These are phyloP conservation scores for Acanthurus lineatus DNA, from an alignment of 2,797 vertebrate genomes.

Conservation along the genomic window DNA sequence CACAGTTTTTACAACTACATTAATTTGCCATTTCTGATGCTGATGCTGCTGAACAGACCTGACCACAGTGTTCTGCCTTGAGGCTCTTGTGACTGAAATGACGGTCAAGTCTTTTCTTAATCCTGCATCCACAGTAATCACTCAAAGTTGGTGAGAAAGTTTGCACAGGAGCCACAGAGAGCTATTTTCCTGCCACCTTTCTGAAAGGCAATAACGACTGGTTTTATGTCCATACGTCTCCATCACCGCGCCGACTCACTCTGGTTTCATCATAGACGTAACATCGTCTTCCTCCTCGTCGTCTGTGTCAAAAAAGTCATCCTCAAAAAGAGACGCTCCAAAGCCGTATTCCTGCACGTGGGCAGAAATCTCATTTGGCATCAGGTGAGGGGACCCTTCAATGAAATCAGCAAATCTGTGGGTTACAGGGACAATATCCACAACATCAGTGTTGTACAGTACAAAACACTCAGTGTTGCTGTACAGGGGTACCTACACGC, in stretches of 20 bases:
- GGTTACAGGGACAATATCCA: constrained; percentile 2
- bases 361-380: constrained; percentile 88
- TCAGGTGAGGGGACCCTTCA: constrained; percentile 91
- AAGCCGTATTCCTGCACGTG: constrained; percentile 93
- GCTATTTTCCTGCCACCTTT: constrained; percentile 16
- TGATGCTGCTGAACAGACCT: constrained; percentile 2
- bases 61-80: background rate
- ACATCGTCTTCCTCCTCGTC: constrained; percentile 80
- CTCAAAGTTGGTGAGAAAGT: background rate
- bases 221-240: background rate
- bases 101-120: constrained; percentile 16
- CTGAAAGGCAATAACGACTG: constrained; percentile 24
- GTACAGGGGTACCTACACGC: background rate
- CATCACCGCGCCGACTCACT: constrained; percentile 20
- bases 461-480: background rate
- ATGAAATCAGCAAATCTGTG: constrained; percentile 96
- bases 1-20: constrained; percentile 1
- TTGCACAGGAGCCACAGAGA: background rate
- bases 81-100: background rate
- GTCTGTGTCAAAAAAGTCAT: constrained; percentile 89
- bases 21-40: background rate
- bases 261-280: constrained; percentile 22
- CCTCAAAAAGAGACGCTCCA: constrained; percentile 86
- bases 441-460: background rate
- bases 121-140: background rate